Evolutionary conservation across 2,113 vertebrate genomes (phyloP), one percentile per base, ranked within the genome.

Genomic region (Cololabis saira): DNA sequence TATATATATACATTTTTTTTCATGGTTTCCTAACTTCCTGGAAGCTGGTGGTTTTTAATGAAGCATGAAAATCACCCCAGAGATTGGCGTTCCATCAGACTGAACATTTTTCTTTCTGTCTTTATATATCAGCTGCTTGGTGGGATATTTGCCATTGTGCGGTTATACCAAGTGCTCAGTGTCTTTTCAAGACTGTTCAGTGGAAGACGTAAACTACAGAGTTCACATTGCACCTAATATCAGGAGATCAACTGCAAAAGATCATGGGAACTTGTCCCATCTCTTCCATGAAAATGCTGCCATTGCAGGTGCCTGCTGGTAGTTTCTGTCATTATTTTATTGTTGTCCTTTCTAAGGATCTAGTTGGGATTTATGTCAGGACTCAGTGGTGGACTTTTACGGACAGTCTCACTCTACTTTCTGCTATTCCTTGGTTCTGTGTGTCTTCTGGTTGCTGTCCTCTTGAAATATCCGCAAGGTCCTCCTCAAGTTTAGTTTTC

Each of bases 71-170:
- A 63, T 67, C 56, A 57, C 44, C 45, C 54, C 18, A 40, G 48
- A 71, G 44, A 69, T 51, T 27, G 42, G 27, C 27, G 30, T 68
- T 82, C 76, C 33, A 45, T 81, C 71, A 77, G 63, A 64, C 21
- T 54, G 37, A 61, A 43, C 71, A 54, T 56, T 27, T 22, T 70
- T 21, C 6, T 12, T 27, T 40, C 5, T 73, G 67, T 71, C 47
- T 67, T 49, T 54, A 33, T 67, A 49, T 19, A 42, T 56, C 52
- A 51, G 22, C 61, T 60, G 59, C 61, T 64, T 24, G 52, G 57
- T 72, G 22, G 53, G 53, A 65, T 16, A 51, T 40, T 49, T 41
- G 16, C 42, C 2, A 16, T 33, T 17, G 11, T 62, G 61, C 45
- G 53, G 57, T 71, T 50, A 17, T 48, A 19, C 53, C 47, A 24